phyloP scores from a whole-genome alignment of 2,888 invertebrate species.

The Polydesmus complanatus region DNA sequence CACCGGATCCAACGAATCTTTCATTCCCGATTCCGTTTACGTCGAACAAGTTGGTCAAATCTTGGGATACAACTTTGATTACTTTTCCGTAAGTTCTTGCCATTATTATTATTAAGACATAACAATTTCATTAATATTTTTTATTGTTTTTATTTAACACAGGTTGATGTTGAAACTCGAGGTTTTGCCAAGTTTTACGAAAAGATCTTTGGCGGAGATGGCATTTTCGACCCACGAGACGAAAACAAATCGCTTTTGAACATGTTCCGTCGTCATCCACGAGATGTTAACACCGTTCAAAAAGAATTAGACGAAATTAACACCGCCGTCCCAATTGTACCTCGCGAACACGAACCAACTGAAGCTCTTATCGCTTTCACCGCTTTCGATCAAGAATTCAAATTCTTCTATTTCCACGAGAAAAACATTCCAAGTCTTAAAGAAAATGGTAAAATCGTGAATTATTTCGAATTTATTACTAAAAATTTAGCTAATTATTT shows the following conservation, averaged over 20 bases:
- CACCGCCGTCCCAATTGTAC: background rate
- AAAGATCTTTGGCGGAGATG: conserved; percentile 6
- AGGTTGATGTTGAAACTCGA: conserved; percentile 8
- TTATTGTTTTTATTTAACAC: background rate
- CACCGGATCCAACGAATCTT: conserved; percentile 16
- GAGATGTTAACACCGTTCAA: conserved; percentile 11
- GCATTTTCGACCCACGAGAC: conserved; percentile 7
- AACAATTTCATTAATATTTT: background rate
- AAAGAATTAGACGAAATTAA: conserved; percentile 16
- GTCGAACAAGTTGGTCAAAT: conserved; percentile 11
- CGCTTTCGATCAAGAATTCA: conserved; percentile 3
- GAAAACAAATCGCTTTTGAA: conserved; percentile 10
- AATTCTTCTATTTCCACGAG: conserved; percentile 10
- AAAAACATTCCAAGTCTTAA: background rate
- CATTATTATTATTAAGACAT: background rate
- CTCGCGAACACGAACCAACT: conserved; percentile 1
- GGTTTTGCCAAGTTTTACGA: conserved; percentile 5
- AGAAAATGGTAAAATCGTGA: conserved; percentile 1
- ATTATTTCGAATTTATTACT: background rate
- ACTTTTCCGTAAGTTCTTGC: conserved; percentile 7
- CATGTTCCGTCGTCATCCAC: conserved; percentile 13
- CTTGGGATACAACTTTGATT: conserved; percentile 16
- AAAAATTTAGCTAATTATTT: conserved; percentile 2
- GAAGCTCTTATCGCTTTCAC: background rate
- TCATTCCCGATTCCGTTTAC: conserved; percentile 15